These are phyloP conservation scores for Scaptomyza parva DNA, from an alignment of 2,888 invertebrate species.

Conservation along the genomic window DNA sequence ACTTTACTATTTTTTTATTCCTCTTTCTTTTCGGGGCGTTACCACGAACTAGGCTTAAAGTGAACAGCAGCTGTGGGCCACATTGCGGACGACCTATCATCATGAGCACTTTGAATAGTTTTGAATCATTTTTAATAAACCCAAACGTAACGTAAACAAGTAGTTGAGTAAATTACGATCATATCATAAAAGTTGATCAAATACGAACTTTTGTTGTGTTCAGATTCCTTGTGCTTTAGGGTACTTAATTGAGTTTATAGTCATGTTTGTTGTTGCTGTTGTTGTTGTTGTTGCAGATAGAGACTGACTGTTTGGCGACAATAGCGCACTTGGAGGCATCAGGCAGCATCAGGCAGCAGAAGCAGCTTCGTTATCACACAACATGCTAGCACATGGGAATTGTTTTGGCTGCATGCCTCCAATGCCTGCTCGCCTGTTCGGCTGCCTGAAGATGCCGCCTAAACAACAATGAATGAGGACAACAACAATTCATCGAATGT, in stretches of 20 bases:
- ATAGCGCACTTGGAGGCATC: constrained; percentile 56
- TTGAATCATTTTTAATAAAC: constrained; percentile 25
- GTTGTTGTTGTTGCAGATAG: constrained; percentile 13
- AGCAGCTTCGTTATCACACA: constrained; percentile 75
- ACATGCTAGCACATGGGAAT: constrained; percentile 79
- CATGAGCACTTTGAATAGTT: constrained; percentile 47
- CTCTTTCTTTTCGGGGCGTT: constrained; percentile 41
- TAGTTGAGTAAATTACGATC: constrained; percentile 45
- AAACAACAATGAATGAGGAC: constrained; percentile 67
- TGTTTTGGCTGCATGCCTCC: constrained; percentile 51
- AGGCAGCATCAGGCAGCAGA: too few species aligned
- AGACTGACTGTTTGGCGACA: constrained; percentile 51
- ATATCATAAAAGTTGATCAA: constrained; percentile 21
- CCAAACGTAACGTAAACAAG: constrained; percentile 47
- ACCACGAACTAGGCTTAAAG: constrained; percentile 19
- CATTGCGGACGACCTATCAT: constrained; percentile 37
- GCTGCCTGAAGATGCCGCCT: constrained; percentile 45
- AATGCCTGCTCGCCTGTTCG: too few species aligned
- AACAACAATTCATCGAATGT: constrained; percentile 42
- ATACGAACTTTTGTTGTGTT: constrained; percentile 4
- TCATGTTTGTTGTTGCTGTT: constrained; percentile 11
- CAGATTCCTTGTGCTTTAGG: constrained; percentile 5
- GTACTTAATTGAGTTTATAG: constrained; percentile 68
- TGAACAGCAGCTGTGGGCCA: constrained; percentile 29
- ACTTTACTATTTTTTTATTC: constrained; percentile 27